A percentile compares a stretch with the other conserved stretches of the same genome.
Conservation (phyloP, 2,797 vertebrate species). For the Tokudaia tokunoshimensis region DNA sequence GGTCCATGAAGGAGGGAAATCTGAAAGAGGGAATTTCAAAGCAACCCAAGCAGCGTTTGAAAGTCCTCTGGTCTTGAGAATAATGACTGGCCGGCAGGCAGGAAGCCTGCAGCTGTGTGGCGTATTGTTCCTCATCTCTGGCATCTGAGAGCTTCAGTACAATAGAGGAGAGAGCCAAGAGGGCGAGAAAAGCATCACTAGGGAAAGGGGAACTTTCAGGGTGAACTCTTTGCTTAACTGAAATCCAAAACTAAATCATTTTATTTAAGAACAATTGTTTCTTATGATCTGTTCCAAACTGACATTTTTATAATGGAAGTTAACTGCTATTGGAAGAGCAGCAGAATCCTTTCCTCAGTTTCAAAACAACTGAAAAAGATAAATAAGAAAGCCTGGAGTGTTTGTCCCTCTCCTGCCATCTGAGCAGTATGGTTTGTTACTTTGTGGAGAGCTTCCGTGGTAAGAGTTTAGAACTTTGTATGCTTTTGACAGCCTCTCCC, state of each 20-base stretch:
- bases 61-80: constrained; percentile 76
- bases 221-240: constrained; percentile 67
- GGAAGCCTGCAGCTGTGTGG: constrained; percentile 79
- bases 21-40: constrained; percentile 83
- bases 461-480: constrained; percentile 34
- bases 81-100: constrained; percentile 82
- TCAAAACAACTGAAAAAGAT: constrained; percentile 58
- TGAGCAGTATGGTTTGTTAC: constrained; percentile 34
- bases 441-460: constrained; percentile 55
- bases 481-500: constrained; percentile 11
- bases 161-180: constrained; percentile 77
- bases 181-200: constrained; percentile 63
- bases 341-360: background rate
- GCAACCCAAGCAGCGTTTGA: constrained; percentile 75
- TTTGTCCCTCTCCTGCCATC: background rate
- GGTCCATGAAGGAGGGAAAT: constrained; percentile 77
- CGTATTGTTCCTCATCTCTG: constrained; percentile 75
- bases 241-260: constrained; percentile 69
- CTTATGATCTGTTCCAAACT: constrained; percentile 54
- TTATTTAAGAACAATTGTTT: constrained; percentile 67
- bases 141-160: constrained; percentile 74
- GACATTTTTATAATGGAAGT: constrained; percentile 69
- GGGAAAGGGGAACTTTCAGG: background rate
- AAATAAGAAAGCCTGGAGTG: constrained; percentile 4
- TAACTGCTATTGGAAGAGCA: constrained; percentile 60